Evolutionary conservation across 30 jellyfish, hydroid and myxozoan species (phyloP).

Genomic region (Mastigias papua): DNA sequence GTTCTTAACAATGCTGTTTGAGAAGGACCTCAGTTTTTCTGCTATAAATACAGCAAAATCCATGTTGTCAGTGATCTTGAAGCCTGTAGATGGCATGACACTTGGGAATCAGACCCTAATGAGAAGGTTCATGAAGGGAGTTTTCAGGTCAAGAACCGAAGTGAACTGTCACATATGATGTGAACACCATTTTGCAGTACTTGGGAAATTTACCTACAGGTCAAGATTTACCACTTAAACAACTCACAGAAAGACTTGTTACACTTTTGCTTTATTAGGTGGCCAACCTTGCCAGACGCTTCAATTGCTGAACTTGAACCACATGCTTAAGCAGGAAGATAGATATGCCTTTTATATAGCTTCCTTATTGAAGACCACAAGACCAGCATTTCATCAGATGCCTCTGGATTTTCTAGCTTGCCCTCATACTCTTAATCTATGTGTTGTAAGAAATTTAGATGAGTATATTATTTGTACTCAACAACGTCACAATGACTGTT

Average conservation of each 20-base stretch:
- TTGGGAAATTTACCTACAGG: background rate
- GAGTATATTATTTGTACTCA: background rate
- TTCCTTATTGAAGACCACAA: conserved; percentile 7
- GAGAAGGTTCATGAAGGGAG: conserved; percentile 8
- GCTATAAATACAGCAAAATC: conserved; percentile 52
- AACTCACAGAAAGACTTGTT: background rate
- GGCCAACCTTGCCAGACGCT: conserved; percentile 38
- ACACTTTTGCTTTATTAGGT: conserved; percentile 14
- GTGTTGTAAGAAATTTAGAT: conserved; percentile 5
- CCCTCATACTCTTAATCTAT: background rate
- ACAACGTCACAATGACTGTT: background rate
- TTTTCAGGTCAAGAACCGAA: conserved; percentile 28
- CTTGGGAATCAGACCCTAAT: conserved; percentile 15
- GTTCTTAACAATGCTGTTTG: conserved; percentile 5
- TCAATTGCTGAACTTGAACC: background rate
- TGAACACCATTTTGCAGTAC: background rate
- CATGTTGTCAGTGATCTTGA: conserved; percentile 22
- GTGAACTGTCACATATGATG: conserved; percentile 27
- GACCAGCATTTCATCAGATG: background rate
- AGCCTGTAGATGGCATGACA: background rate
- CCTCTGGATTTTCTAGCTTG: background rate
- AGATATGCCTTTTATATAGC: conserved; percentile 16
- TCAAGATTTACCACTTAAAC: background rate
- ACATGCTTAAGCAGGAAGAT: conserved; percentile 23
- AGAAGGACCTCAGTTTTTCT: background rate